These are phyloP conservation scores for rat (Rattus norvegicus) DNA, from an alignment of 2,113 vertebrate species.

Conservation along the genomic window GRCr8 NC_086021.1:133345501-133346000, in stretches of 20 bases:
- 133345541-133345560: conserved; percentile 7
- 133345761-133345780: not conserved
- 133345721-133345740: not conserved
- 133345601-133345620: not conserved
- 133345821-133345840: conserved; percentile 6
- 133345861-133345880: not conserved
- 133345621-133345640: not conserved
- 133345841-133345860: conserved; percentile 7
- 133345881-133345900: conserved; percentile 40
- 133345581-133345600: conserved; percentile 11
- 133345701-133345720: not conserved
- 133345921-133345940: conserved; percentile 29
- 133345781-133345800: conserved; percentile 20
- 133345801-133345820: not conserved
- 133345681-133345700: not conserved
- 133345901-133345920: not conserved
- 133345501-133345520: not conserved
- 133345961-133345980: not conserved
- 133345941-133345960: conserved; percentile 49
- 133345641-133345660: not conserved
- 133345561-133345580: not conserved
- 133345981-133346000: not conserved
- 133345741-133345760: not conserved
- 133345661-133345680: not conserved
- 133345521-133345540: not conserved